Evolutionary conservation across 2,113 vertebrate species (phyloP).

Genomic region (Cisticola juncidis): DNA sequence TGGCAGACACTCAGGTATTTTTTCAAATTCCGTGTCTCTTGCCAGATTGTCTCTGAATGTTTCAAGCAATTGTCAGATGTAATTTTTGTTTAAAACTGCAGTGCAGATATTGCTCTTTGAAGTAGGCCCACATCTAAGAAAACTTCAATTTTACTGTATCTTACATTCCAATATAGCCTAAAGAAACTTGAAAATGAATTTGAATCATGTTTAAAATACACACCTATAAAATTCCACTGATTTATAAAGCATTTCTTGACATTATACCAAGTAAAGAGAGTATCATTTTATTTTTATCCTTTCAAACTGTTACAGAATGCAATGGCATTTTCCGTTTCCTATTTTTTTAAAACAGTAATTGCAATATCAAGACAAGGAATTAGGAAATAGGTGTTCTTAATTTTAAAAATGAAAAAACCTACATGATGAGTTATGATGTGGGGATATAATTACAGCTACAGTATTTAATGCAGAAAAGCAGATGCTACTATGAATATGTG

Average conservation of each 20-base stretch:
- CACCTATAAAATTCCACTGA: not conserved
- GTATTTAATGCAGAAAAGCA: not conserved
- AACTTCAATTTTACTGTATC: not conserved
- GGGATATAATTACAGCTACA: not conserved
- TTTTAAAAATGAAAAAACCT: not conserved
- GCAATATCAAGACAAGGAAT: not conserved
- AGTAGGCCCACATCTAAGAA: not conserved
- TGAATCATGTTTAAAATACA: not conserved
- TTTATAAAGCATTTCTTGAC: not conserved
- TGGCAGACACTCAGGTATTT: not conserved
- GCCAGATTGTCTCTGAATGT: not conserved
- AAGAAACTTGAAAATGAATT: not conserved
- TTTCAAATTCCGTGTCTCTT: not conserved
- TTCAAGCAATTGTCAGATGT: not conserved
- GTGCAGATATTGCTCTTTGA: not conserved
- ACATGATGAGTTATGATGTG: not conserved
- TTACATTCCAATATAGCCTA: not conserved
- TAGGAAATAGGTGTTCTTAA: not conserved
- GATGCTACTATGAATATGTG: not conserved
- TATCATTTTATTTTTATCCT: not conserved
- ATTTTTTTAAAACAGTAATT: not conserved
- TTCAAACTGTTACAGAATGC: not conserved
- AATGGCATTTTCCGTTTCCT: not conserved
- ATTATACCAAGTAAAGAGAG: not conserved
- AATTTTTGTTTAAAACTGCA: not conserved